Base-by-base conservation (phyloP, 2,888 invertebrate genomes). In the Lycaena phlaeas region DNA sequence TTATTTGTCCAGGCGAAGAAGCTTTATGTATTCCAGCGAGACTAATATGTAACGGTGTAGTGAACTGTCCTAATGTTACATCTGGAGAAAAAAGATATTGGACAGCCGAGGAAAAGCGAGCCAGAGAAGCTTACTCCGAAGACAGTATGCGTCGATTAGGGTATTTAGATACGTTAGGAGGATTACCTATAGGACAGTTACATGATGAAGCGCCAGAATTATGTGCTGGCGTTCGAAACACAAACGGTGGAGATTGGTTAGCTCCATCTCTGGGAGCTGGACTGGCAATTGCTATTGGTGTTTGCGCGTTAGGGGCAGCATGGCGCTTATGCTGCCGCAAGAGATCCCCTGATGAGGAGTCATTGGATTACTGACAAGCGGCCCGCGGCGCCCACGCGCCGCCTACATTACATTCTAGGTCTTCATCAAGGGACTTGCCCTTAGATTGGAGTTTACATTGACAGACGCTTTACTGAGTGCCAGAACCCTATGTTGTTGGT, bases 1-100 rank as follows among this genome's bases (percentile, higher is more conserved):
- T 96, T 59, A 88, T 92, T 43, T 96, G 96, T 70, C 95, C 95
- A 0, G 95, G 94, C 2, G 91, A 93, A 52, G 88, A 91, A 44
- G 91, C 92, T 4, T 85, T 93, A 12, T 96, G 96, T 64, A 94
- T 96, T 61, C 94, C 95, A 3, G 89, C 90, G 12, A 87, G 92
- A 56, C 79, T 95, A 14, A 89, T 96, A 1, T 96, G 96, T 69
- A 95, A 96, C 62, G 95, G 95, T 3, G 88, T 95, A 2, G 87
- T 93, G 10, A 96, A 96, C 67, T 96, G 96, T 68, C 95, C 95
- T 1, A 92, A 92, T 61, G 75, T 88, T 10, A 89, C 91, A 1
- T 68, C 76, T 17, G 70, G 70, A 26, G 87, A 87, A 53, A 68
- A 74, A 18, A 81, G 75, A 44, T 78, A 73, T 53, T 81, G 79